A percentile compares a stretch with the other conserved stretches of the same genome.
phyloP scores from a whole-genome alignment of 2,888 invertebrate genomes.

The Lepidocyrtinus sp. region DNA sequence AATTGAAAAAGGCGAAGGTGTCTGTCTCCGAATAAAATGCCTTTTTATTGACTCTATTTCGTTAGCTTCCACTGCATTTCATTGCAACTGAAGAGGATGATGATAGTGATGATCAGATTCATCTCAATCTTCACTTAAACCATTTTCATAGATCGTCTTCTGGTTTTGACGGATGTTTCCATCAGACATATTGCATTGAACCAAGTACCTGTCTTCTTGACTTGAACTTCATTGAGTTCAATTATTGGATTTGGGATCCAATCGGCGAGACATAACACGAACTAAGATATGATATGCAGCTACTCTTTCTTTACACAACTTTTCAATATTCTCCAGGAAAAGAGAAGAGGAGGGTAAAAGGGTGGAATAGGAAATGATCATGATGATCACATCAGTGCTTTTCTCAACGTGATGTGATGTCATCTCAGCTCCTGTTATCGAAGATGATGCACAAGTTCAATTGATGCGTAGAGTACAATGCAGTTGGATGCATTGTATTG shows the following conservation, averaged over 20 bases:
- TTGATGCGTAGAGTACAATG: neutral
- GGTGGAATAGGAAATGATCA: constrained; percentile 47
- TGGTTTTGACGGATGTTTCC: constrained; percentile 55
- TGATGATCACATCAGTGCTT: neutral
- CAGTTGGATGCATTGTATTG: constrained; percentile 2
- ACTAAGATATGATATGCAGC: neutral
- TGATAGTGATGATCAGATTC: neutral
- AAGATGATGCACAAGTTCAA: constrained; percentile 11
- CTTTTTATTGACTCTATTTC: neutral
- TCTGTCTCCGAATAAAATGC: neutral
- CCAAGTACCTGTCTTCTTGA: constrained; percentile 55
- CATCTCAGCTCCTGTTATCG: constrained; percentile 1
- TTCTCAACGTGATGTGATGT: neutral
- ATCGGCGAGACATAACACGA: constrained; percentile 29
- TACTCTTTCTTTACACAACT: neutral
- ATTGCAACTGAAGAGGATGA: neutral
- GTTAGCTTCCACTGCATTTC: neutral
- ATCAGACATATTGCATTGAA: constrained; percentile 36
- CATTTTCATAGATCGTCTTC: constrained; percentile 34
- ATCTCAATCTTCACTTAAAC: constrained; percentile 7
- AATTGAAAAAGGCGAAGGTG: neutral
- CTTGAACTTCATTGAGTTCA: constrained; percentile 45
- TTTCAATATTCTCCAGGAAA: constrained; percentile 21
- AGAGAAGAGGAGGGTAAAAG: constrained; percentile 5
- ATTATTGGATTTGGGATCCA: constrained; percentile 24